Evolutionary conservation across 1,140 invertebrate species (phyloP), one percentile per base, ranked within the genome.

Genomic region (Drosophila asahinai): DNA sequence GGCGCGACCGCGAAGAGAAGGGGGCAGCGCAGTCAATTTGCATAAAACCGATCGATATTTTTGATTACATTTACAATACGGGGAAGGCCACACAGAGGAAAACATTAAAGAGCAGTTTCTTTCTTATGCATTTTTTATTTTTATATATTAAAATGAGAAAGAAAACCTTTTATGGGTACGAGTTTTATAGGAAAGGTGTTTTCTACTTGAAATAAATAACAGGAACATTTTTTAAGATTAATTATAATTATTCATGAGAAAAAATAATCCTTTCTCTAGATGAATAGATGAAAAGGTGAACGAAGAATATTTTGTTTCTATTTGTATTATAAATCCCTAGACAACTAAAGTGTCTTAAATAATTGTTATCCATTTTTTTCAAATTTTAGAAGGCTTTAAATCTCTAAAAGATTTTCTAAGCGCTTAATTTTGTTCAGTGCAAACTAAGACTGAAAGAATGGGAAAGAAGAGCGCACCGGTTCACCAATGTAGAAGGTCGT

Each of bases 1-100:
- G 72, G 62, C 71, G 80, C 72, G 54, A 75, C 61, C 65, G 84
- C 73, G 63, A 62, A 62, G 71, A 64, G 40, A 51, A 45, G 47
- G 63, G 52, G 45, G 40, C 59, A 76, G 55, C 81, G 84, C 86
- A 92, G 86, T 92, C 91, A 92, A 92, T 92, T 92, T 92, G 87
- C 91, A 92, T 92, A 92, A 92, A 92, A 89, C 83, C 83, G 83
- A 87, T 92, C 91, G 91, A 92, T 92, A 91, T 90, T 89, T 89
- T 90, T 89, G 86, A 89, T 89, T 89, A 89, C 83, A 87, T 89
- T 87, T 89, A 90, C 86, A 90, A 89, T 89, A 90, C 40, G 40
- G 38, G 58, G 57, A 79, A 62, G 47, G 14, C 36, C 42, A 71
- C 25, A 62, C 33, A n/a, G 66, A 58, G 27, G 36, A 5, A 68